Percentiles rank a stretch among this genome's conserved stretches.
Evolutionary conservation across 92 coral and sea anemone species (phyloP).

Genomic region (Anthopleura xanthogrammica): DNA sequence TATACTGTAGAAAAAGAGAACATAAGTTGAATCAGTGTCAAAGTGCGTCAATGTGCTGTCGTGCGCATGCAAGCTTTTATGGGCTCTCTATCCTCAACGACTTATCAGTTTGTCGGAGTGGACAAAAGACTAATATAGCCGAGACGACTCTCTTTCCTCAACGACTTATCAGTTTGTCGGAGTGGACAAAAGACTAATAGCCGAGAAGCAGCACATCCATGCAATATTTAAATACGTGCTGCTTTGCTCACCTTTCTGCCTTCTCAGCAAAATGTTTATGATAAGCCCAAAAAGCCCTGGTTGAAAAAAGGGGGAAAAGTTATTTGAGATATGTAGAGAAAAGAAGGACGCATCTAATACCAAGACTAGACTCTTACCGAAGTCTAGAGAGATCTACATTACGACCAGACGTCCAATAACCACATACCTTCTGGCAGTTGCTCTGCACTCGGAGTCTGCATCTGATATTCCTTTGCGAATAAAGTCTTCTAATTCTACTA

Average conservation of each 20-base stretch:
- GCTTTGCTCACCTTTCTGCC: constrained; percentile 80
- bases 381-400: no score
- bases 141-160: not conserved
- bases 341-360: no score
- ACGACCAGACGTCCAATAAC: not conserved
- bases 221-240: no score
- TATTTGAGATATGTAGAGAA: not conserved
- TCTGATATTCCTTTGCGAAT: constrained; percentile 84
- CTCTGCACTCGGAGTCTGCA: constrained; percentile 54
- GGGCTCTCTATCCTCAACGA: no score
- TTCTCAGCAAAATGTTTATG: constrained; percentile 84
- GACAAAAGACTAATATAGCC: no score
- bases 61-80: no score
- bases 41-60: no score
- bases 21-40: not conserved
- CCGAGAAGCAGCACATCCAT: not conserved
- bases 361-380: no score
- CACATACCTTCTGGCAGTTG: not conserved
- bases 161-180: no score
- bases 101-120: no score
- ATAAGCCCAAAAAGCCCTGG: constrained; percentile 91
- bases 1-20: constrained; percentile 46
- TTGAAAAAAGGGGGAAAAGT: not conserved
- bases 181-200: no score
- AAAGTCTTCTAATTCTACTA: constrained; percentile 76